These are phyloP conservation scores for Paraplagusia blochii DNA, from an alignment of 2,113 vertebrate species.

Conservation along the genomic window DNA sequence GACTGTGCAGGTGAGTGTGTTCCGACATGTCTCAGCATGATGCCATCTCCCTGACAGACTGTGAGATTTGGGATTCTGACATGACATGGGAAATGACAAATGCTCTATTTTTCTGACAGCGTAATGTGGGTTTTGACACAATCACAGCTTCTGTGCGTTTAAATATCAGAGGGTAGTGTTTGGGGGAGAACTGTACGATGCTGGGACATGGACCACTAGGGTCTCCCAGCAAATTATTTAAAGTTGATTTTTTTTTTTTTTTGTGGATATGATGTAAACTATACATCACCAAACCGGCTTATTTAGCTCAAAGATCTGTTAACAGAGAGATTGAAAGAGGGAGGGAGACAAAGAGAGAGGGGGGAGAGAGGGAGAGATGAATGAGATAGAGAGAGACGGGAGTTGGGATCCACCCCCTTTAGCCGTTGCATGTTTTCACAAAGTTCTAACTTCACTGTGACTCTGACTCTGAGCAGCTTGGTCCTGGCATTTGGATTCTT, in stretches of 20 bases:
- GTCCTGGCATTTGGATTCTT: conserved; percentile 45
- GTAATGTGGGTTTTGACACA: too few relatives aligned
- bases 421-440: conserved; percentile 55
- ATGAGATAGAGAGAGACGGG: conserved; percentile 12
- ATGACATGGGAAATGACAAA: background rate
- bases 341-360: conserved; percentile 8
- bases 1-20: conserved; percentile 37
- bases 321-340: background rate
- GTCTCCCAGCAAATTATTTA: conserved; percentile 25
- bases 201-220: too few relatives aligned
- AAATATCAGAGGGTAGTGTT: background rate
- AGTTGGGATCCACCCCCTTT: conserved; percentile 51
- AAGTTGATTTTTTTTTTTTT: too few relatives aligned
- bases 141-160: conserved; percentile 1
- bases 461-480: conserved; percentile 35
- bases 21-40: conserved; percentile 47
- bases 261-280: too few relatives aligned
- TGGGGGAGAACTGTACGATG: background rate
- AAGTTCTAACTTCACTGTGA: conserved; percentile 46
- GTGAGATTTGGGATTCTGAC: conserved; percentile 29
- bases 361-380: conserved; percentile 11
- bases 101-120: too few relatives aligned
- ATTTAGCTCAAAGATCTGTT: too few relatives aligned
- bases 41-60: conserved; percentile 3
- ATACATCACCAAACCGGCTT: too few relatives aligned